A percentile compares a stretch with the other conserved stretches of the same genome.
Conservation (phyloP, 2,797 vertebrate species). For the Arnoldichthys spilopterus region DNA sequence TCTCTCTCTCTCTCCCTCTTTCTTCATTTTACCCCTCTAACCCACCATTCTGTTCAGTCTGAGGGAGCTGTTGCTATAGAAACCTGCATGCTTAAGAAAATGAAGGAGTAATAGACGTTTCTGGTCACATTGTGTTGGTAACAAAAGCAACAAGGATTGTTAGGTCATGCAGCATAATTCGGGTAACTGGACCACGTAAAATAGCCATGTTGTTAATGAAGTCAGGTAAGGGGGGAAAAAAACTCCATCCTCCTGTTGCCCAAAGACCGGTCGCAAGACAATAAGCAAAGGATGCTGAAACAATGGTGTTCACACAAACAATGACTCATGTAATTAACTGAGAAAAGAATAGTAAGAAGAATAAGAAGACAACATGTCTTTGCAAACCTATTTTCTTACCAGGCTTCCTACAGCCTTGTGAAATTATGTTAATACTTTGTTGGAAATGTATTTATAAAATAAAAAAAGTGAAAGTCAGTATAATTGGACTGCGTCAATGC, state of each 20-base stretch:
- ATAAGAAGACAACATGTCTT: neutral
- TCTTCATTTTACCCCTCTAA: neutral
- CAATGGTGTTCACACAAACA: neutral
- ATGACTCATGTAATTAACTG: conserved; percentile 5
- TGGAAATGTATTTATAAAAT: neutral
- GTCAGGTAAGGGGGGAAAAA: neutral
- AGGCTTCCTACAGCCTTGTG: neutral
- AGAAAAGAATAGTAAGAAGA: neutral
- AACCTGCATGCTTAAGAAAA: conserved; percentile 62
- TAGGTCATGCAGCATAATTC: conserved; percentile 36
- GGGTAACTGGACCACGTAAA: conserved; percentile 4
- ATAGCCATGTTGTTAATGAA: conserved; percentile 22
- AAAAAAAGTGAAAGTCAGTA: neutral
- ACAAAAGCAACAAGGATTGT: conserved; percentile 38
- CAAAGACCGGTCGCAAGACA: neutral
- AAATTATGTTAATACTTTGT: neutral
- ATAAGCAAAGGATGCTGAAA: neutral
- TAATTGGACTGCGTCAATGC: neutral
- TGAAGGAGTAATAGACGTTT: conserved; percentile 40
- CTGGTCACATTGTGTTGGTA: conserved; percentile 35
- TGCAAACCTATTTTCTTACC: conserved; percentile 10
- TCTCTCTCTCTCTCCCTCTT: neutral
- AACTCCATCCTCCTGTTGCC: neutral
- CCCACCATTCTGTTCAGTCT: conserved; percentile 55
- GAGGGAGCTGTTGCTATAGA: conserved; percentile 71